Evolutionary conservation across 1,140 invertebrate genomes (phyloP).

Genomic region (Drosophila lacertosa): DNA sequence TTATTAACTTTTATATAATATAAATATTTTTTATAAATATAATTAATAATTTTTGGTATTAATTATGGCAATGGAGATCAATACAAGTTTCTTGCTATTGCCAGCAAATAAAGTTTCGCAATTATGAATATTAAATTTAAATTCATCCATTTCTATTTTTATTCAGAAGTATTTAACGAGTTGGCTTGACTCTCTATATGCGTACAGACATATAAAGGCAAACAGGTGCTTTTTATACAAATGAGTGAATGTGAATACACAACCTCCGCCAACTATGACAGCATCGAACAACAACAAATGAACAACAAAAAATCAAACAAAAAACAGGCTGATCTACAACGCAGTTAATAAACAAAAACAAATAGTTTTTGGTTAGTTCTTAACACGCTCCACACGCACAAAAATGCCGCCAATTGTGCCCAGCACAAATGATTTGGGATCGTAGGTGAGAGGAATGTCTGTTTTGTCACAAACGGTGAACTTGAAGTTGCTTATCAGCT

Average conservation of each 20-base stretch:
- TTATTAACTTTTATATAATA: too few species aligned
- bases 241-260: background rate
- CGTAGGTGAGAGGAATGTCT: conserved; percentile 44
- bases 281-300: background rate
- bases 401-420: conserved; percentile 55
- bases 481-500: conserved; percentile 79
- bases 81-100: too few species aligned
- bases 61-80: too few species aligned
- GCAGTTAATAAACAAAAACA: too few species aligned
- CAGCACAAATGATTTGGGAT: conserved; percentile 51
- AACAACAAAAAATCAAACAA: too few species aligned
- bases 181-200: background rate
- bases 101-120: too few species aligned
- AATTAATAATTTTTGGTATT: too few species aligned
- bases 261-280: background rate
- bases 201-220: background rate
- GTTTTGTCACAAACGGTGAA: conserved; percentile 68
- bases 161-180: background rate
- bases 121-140: too few species aligned
- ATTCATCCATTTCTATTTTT: too few species aligned
- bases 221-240: background rate
- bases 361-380: too few species aligned
- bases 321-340: too few species aligned
- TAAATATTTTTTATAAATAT: too few species aligned
- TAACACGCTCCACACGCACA: conserved; percentile 41